Conservation (phyloP, 2,797 vertebrate genomes). For the Antrozous pallidus region DNA sequence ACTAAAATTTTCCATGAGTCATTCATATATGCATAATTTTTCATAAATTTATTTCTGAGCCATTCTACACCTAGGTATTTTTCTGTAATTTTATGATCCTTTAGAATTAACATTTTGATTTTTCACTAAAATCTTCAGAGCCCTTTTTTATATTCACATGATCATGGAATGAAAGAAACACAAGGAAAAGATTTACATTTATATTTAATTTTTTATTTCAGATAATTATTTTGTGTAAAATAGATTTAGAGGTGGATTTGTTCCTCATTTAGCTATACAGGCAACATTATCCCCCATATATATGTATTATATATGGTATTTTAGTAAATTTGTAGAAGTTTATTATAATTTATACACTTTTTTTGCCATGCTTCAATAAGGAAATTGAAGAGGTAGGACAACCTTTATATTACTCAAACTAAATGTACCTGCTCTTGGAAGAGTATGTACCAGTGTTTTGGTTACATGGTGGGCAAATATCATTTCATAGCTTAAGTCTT, state of each 20-base stretch:
- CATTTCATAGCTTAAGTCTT: slow-evolving; percentile 75
- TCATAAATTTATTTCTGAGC: slow-evolving; percentile 78
- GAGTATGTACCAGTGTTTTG: slow-evolving; percentile 72
- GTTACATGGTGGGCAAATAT: slow-evolving; percentile 67
- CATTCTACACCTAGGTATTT: slow-evolving; percentile 68
- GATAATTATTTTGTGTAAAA: slow-evolving; percentile 56
- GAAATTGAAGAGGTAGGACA: slow-evolving; percentile 99
- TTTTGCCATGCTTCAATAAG: slow-evolving; percentile 94
- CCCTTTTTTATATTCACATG: slow-evolving; percentile 43
- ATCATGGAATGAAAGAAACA: slow-evolving; percentile 51
- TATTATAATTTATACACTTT: slow-evolving; percentile 92
- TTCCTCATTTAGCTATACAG: slow-evolving; percentile 62
- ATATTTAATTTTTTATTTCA: slow-evolving; percentile 43
- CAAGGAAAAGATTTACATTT: slow-evolving; percentile 38
- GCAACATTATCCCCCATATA: slow-evolving; percentile 74
- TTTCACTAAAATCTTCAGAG: slow-evolving; percentile 54
- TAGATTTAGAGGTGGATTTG: slow-evolving; percentile 35
- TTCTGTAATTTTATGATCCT: slow-evolving; percentile 68
- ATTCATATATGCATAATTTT: slow-evolving; percentile 79
- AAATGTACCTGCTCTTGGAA: slow-evolving; percentile 73
- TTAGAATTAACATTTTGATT: slow-evolving; percentile 65
- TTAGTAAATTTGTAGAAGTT: slow-evolving; percentile 81
- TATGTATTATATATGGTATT: slow-evolving; percentile 81
- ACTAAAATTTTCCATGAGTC: slow-evolving; percentile 55
- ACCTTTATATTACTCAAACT: slow-evolving; percentile 82